Conservation (phyloP, 2,797 vertebrate species). For the Percopsis omiscomaycus region DNA sequence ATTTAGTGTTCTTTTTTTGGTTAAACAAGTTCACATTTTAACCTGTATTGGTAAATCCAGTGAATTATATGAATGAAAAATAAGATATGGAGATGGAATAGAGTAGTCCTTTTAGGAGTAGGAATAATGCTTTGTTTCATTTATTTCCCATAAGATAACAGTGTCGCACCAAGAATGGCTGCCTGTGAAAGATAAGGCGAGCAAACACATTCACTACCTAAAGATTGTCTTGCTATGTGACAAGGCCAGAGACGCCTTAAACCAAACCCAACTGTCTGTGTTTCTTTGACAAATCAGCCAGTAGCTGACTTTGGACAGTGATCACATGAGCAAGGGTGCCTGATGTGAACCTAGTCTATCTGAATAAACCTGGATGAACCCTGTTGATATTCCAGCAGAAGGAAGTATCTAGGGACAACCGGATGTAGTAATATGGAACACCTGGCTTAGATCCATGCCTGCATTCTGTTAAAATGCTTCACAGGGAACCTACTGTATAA, state of each 20-base stretch:
- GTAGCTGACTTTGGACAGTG: slow-evolving; percentile 24
- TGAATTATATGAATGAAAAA: too few relatives aligned
- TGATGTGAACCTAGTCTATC: slow-evolving; percentile 43
- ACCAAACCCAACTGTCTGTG: neutral
- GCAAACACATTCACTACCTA: neutral
- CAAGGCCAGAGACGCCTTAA: slow-evolving; percentile 8
- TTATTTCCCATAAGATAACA: neutral
- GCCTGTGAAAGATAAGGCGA: neutral
- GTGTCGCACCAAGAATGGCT: neutral
- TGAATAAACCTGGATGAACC: slow-evolving; percentile 69
- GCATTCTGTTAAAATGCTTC: slow-evolving; percentile 56
- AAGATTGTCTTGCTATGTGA: slow-evolving; percentile 4
- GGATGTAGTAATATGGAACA: slow-evolving; percentile 64
- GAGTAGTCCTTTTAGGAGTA: too few relatives aligned
- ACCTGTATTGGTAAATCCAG: neutral
- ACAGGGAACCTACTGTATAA: slow-evolving; percentile 52
- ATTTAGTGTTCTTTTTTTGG: too few relatives aligned
- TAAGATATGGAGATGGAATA: too few relatives aligned
- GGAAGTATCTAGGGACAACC: slow-evolving; percentile 57
- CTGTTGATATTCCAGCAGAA: slow-evolving; percentile 46
- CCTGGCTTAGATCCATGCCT: slow-evolving; percentile 65
- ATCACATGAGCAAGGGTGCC: slow-evolving; percentile 17
- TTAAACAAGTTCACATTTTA: neutral
- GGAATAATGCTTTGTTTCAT: neutral
- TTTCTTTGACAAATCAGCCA: slow-evolving; percentile 6